These are phyloP conservation scores for Rana temporaria DNA, from an alignment of 2,113 vertebrate genomes.

Conservation along the genomic window DNA sequence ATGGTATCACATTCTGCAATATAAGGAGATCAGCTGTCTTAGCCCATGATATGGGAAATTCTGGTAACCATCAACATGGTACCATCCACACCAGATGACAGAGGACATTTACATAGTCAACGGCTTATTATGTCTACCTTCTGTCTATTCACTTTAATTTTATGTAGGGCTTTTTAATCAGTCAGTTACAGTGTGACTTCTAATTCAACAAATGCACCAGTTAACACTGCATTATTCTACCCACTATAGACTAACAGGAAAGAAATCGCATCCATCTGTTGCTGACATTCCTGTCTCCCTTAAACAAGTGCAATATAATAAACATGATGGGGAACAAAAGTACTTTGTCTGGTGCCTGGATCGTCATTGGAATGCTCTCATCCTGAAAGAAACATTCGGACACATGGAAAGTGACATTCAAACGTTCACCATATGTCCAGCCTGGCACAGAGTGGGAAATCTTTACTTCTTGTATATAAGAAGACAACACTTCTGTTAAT, in stretches of 20 bases:
- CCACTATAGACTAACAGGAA: constrained; percentile 32
- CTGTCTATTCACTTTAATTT: background rate
- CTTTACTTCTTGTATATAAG: constrained; percentile 1
- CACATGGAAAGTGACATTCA: constrained; percentile 49
- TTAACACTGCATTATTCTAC: constrained; percentile 46
- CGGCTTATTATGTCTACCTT: background rate
- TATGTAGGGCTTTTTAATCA: background rate
- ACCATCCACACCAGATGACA: background rate
- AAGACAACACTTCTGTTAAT: background rate
- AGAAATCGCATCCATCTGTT: constrained; percentile 51
- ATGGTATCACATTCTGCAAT: no score
- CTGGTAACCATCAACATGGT: background rate
- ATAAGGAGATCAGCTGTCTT: no score
- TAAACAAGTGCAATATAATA: constrained; percentile 58
- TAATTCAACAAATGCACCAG: constrained; percentile 21
- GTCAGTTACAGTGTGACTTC: constrained; percentile 19
- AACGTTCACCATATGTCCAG: constrained; percentile 46
- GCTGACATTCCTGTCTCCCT: constrained; percentile 43
- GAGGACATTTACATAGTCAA: background rate
- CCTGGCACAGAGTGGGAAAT: constrained; percentile 26
- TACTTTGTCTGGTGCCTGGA: constrained; percentile 30
- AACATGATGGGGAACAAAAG: constrained; percentile 53
- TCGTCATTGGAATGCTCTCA: constrained; percentile 32
- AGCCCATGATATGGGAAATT: background rate
- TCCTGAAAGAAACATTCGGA: constrained; percentile 44